Conservation (phyloP, 2,113 vertebrate genomes). For the Thalassarche chlororhynchos region DNA sequence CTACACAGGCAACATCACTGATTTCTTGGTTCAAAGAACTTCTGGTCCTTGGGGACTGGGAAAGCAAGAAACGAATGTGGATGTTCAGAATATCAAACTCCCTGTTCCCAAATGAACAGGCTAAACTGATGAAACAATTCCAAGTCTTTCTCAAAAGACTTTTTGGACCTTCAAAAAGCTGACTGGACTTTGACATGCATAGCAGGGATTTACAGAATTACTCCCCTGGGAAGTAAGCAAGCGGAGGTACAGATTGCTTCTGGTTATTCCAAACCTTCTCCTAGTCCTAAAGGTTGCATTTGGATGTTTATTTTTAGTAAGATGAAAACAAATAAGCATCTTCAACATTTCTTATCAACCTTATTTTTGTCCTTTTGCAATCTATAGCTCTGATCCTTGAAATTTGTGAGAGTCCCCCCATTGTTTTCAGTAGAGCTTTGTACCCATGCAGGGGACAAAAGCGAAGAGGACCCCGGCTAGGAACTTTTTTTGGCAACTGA, state of each 20-base stretch:
- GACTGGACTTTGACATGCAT: slow-evolving; percentile 19
- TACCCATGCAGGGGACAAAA: not conserved
- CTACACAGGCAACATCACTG: slow-evolving; percentile 27
- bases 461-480: not conserved
- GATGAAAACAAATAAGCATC: not conserved
- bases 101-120: slow-evolving; percentile 39
- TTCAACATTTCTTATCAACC: not conserved
- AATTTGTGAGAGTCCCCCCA: not conserved
- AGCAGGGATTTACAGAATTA: slow-evolving; percentile 30
- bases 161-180: slow-evolving; percentile 35
- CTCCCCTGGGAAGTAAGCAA: not conserved
- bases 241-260: not conserved
- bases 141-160: slow-evolving; percentile 42
- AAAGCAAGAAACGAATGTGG: slow-evolving; percentile 45
- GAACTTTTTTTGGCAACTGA: not conserved
- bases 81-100: slow-evolving; percentile 42
- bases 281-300: not conserved
- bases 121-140: slow-evolving; percentile 54
- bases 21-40: slow-evolving; percentile 51
- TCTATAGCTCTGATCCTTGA: not conserved
- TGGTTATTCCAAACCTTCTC: not conserved
- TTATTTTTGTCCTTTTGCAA: not conserved
- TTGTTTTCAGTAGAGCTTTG: not conserved
- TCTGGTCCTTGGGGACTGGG: not conserved
- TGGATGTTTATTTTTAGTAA: not conserved